Evolutionary conservation across 2,888 invertebrate species (phyloP), one percentile per base, ranked within the genome.

Genomic region (Limnephilus auricula): DNA sequence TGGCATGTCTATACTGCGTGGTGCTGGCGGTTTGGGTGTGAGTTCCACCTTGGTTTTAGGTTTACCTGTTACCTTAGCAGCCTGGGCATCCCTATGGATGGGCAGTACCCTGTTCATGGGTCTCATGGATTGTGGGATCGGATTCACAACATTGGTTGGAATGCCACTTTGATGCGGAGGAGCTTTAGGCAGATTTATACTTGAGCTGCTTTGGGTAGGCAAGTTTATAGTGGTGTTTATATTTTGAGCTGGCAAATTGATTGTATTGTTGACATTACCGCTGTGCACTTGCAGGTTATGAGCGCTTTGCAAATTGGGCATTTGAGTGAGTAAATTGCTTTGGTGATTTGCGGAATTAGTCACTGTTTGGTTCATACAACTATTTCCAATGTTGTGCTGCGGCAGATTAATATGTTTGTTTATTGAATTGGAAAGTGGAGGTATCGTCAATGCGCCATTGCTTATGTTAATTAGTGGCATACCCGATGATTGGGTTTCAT

Each of bases 81-180:
- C 96, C 93, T 96, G 96, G 13, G 96, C 96, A 90, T 97, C 96
- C 93, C 97, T 97, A 94, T 98, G 98, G 96, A 98, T 97, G 15
- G 98, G 98, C 89, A 98, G 94, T 2, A 98, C 98, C 93, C 98
- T 96, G 94, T 97, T 98, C 96, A 98, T 98, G 82, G 98, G 98
- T 92, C 98, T 95, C 94, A 95, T 96, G 9, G 95, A 95, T 95
- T 96, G 96, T 85, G 96, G 96, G 90, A 97, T 96, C 2, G 97
- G 97, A 94, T 97, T 97, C 0, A 97, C 97, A 89, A 97, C 97
- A 94, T 97, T 97, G 18, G 97, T 97, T 31, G 97, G 97, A 93
- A 97, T 97, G 78, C 96, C 96, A 92, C 95, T 95, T 93, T 96
- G 96, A 94, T 96, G 97, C 92, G 97, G 96, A 18, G 96, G 95